Base-by-base conservation (phyloP, 2,797 vertebrate species). In the Leptoclinus maculatus region DNA sequence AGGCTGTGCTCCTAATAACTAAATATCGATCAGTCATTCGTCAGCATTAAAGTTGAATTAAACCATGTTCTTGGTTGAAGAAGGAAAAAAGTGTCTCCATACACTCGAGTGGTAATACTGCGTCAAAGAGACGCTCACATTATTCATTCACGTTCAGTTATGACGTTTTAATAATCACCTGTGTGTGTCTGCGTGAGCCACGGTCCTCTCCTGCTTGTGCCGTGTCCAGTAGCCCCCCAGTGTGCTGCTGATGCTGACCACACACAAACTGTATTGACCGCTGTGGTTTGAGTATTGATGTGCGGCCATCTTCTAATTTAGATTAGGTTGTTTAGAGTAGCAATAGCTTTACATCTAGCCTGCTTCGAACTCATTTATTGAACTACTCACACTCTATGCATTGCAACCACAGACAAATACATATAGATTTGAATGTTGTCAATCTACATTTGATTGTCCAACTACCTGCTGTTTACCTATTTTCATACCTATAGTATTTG, bases 271-370 rank as follows among this genome's bases (percentile, higher is more conserved):
- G 32, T 67, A 87, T 86, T 65, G 82, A 88, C 71, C 64, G 54
- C 1, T 74, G 82, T 51, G 76, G 86, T 86, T 85, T 81, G 70
- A 65, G n/a, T 84, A 82, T 90, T 80, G 83, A 84, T 82, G 78
- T 73, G 68, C 38, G 70, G 79, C 71, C 66, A 43, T 85, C 58
- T 78, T 85, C 87, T 82, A 80, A 88, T 90, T 88, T 80, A 82
- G 56, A 78, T 63, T 32, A 71, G 62, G 16, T 47, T 56, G 63
- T 39, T 29, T 13, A 72, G 68, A 82, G 54, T 13, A 38, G 2
- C 17, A 32, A 38, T 45, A 66, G 25, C 68, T 71, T 54, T 17
- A n/a, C 12, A 17, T 36, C 5, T 29, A 12, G 54, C 8, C 63
- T 69, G 60, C 41, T 12, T 66, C 25, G 36, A 2, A 56, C 58